phyloP scores from a whole-genome alignment of 2,797 vertebrate species.

The Bradypus variegatus region DNA sequence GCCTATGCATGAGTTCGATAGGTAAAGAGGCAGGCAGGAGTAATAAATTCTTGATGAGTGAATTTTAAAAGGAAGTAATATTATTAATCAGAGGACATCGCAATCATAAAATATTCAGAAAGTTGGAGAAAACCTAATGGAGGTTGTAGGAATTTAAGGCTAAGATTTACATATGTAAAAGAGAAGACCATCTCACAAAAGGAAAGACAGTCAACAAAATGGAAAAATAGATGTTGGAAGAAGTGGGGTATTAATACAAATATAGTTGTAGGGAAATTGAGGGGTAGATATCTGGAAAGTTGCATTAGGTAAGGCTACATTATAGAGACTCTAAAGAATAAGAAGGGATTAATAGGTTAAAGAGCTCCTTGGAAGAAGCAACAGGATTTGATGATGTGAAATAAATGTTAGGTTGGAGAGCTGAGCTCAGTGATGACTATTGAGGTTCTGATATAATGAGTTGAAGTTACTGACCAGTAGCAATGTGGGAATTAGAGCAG shows the following conservation, averaged over 20 bases:
- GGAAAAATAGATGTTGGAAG: neutral
- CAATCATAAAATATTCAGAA: neutral
- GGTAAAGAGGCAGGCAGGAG: neutral
- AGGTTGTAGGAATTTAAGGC: neutral
- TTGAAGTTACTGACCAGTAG: neutral
- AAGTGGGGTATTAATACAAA: neutral
- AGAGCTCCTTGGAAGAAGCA: neutral
- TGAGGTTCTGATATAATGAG: neutral
- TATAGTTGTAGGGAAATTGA: neutral
- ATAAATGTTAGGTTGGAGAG: neutral
- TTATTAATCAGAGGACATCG: neutral
- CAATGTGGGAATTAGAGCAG: neutral
- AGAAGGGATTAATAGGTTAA: neutral
- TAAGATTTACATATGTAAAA: neutral
- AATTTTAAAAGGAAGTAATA: neutral
- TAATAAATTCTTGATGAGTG: neutral
- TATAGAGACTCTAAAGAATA: neutral
- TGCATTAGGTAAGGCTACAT: neutral
- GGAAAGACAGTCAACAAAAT: neutral
- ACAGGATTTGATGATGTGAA: neutral
- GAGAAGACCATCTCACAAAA: neutral
- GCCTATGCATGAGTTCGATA: neutral
- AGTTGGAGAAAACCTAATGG: neutral
- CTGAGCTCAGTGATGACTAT: neutral
- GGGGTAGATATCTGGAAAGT: neutral